A percentile compares a stretch with the other conserved stretches of the same genome.
These are phyloP conservation scores for Dendrolimus pini DNA, from an alignment of 2,888 invertebrate genomes.

Conservation along the genomic window DNA sequence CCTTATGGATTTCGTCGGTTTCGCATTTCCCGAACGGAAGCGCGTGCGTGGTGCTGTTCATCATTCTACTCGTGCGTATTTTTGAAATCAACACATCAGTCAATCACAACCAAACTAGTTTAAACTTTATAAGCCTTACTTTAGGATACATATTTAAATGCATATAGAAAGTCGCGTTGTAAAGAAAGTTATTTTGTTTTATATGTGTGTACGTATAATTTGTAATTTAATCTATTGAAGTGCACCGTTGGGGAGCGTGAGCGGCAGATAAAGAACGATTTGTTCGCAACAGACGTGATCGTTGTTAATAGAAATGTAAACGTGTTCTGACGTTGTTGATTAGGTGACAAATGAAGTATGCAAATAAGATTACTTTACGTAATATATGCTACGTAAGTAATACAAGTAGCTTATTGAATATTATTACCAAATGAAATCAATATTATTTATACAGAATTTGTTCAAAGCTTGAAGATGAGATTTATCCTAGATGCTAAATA, in stretches of 20 bases:
- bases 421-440: conserved; percentile 1
- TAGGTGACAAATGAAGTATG: not conserved
- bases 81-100: conserved; percentile 27
- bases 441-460: too few species aligned
- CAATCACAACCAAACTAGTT: conserved; percentile 15
- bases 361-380: not conserved
- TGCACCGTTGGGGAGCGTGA: conserved; percentile 48
- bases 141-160: conserved; percentile 22
- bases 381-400: too few species aligned
- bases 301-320: conserved; percentile 19
- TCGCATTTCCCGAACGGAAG: conserved; percentile 30
- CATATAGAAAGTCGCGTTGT: conserved; percentile 45
- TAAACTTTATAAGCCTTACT: conserved; percentile 18
- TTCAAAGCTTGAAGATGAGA: too few species aligned
- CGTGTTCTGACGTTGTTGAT: conserved; percentile 10
- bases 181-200: conserved; percentile 53
- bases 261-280: conserved; percentile 31
- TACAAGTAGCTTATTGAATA: too few species aligned
- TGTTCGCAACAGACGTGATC: conserved; percentile 18
- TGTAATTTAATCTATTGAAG: conserved; percentile 38
- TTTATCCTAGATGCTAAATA: too few species aligned
- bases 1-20: conserved; percentile 13
- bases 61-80: conserved; percentile 45
- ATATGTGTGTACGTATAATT: conserved; percentile 34
- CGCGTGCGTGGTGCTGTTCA: conserved; percentile 44